Percentiles rank a stretch among this genome's conserved stretches.
phyloP scores from a whole-genome alignment of 1,140 invertebrate genomes.

The Polypedilum vanderplanki region DNA sequence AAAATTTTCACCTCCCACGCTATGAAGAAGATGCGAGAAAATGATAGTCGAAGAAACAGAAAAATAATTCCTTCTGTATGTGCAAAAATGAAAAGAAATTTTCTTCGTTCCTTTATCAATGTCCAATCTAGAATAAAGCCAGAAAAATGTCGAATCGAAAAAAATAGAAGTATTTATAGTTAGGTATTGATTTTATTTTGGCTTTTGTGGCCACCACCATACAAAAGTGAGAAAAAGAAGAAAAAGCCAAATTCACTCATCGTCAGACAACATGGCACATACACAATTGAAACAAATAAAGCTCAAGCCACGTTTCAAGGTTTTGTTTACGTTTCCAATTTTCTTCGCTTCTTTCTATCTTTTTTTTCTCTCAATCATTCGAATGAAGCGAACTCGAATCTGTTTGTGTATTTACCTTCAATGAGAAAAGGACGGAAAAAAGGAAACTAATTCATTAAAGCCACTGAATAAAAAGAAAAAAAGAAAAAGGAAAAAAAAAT shows the following conservation, averaged over 20 bases:
- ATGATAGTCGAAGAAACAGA: background rate
- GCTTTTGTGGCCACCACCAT: background rate
- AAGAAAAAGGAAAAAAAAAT: background rate
- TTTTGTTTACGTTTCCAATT: constrained; percentile 24
- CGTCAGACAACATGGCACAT: constrained; percentile 8
- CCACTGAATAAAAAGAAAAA: background rate
- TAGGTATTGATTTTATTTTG: constrained; percentile 20
- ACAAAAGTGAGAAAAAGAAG: background rate
- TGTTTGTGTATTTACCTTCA: background rate
- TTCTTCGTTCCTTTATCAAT: constrained; percentile 23
- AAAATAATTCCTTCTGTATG: background rate
- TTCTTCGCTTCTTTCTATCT: background rate
- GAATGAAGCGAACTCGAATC: no score
- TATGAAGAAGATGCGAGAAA: background rate
- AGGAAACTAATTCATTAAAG: constrained; percentile 7
- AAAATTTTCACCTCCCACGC: background rate
- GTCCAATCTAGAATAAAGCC: constrained; percentile 19
- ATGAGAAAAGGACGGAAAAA: background rate
- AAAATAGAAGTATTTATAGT: constrained; percentile 21
- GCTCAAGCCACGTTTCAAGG: constrained; percentile 8
- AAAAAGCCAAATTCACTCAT: background rate
- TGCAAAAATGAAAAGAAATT: background rate
- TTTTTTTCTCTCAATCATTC: constrained; percentile 26
- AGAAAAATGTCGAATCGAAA: background rate
- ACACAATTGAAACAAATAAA: constrained; percentile 23